Base-by-base conservation (phyloP, 2,888 invertebrate genomes). In the Pyrrhia umbra region DNA sequence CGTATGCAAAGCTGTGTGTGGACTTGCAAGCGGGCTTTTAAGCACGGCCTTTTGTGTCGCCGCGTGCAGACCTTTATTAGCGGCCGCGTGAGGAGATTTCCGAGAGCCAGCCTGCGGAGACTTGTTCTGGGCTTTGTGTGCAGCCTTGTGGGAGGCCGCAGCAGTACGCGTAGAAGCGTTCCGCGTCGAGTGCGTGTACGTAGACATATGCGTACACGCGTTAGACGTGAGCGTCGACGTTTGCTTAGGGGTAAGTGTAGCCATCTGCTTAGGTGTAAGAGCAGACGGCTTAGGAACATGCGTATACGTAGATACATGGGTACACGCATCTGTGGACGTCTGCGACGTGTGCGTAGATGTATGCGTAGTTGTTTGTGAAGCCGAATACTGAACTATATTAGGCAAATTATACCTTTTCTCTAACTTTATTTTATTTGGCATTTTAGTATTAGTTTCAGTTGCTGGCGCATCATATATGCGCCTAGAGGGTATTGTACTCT, bases 381-480 rank as follows among this genome's bases (percentile, higher is more conserved):
- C 57, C 51, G 39, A 69, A 25, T 81, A 77, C 2, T 81, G 78
- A 27, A 81, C 85, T 0, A 87, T 85, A 21, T 68, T 85, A 10
- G 89, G 77, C 61, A 88, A 66, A 58, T 81, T 80, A 67, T 84
- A 88, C 64, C 83, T 83, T 57, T 56, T 68, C 47, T 85, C 85
- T 43, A 82, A 25, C 58, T 84, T 86, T 4, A 81, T 72, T 77
- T 80, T 81, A 56, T 68, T 78, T 16, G 69, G 34, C 42, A 68
- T 47, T 67, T 76, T 69, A 13, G 75, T 51, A 55, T 79, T 85
- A 5, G 83, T 82, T 37, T 86, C 85, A 0, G 81, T 79, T n/a
- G 83, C 74, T 2, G 83, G 77, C 0, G 85, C 77, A 49, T 92
- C 91, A 58, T 90, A 92, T 27, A 91, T 86, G 8, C 88, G 88